phyloP scores from a whole-genome alignment of 2,888 invertebrate species.

The Cataglyphis albicans region DNA sequence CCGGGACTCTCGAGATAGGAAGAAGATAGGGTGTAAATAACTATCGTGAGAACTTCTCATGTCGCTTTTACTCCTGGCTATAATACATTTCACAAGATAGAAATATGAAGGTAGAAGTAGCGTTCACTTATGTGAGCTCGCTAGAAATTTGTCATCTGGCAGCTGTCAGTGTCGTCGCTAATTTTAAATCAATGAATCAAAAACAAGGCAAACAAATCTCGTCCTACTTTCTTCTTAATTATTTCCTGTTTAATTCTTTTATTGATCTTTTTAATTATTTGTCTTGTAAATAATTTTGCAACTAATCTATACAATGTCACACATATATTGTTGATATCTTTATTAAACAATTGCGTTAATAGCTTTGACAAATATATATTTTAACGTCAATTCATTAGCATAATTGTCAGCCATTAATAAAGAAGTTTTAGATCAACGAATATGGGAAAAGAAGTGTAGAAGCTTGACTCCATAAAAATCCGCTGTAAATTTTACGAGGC shows the following conservation, averaged over 20 bases:
- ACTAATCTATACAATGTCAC: neutral
- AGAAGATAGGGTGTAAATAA: conserved; percentile 43
- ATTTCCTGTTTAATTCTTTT: neutral
- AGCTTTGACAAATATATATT: neutral
- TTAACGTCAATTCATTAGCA: conserved; percentile 4
- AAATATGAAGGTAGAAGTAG: conserved; percentile 20
- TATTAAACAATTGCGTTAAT: neutral
- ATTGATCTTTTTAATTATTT: neutral
- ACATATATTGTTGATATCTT: neutral
- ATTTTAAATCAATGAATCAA: conserved; percentile 22
- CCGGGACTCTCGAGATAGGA: conserved; percentile 26
- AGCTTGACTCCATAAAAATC: conserved; percentile 60
- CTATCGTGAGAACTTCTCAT: conserved; percentile 47
- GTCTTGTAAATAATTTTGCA: neutral
- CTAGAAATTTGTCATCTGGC: conserved; percentile 1
- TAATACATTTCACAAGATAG: conserved; percentile 23
- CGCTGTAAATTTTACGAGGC: conserved; percentile 6
- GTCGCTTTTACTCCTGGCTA: conserved; percentile 30
- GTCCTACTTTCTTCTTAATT: neutral
- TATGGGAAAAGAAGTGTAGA: conserved; percentile 6
- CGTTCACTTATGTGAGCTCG: conserved; percentile 14
- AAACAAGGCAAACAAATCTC: neutral
- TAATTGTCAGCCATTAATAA: conserved; percentile 20
- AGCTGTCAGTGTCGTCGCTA: conserved; percentile 10
- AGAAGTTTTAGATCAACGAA: neutral